phyloP scores from a whole-genome alignment of 2,888 invertebrate genomes.

The Lithosia quadra region DNA sequence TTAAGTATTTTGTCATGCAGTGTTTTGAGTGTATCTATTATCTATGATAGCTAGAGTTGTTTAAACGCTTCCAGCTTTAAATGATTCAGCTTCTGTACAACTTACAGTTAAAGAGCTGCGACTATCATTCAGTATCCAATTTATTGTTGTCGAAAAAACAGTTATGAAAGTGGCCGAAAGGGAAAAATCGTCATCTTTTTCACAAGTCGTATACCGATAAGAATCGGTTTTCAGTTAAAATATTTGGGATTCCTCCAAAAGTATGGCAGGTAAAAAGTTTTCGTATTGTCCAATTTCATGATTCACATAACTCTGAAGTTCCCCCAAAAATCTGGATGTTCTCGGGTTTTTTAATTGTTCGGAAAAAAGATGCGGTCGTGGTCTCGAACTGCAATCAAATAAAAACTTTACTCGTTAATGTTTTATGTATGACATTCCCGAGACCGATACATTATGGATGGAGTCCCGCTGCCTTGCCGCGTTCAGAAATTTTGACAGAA shows the following conservation, averaged over 20 bases:
- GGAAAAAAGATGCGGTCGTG: conserved; percentile 71
- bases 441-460: conserved; percentile 83
- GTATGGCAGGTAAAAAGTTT: conserved; percentile 65
- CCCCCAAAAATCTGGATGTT: conserved; percentile 80
- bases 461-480: conserved; percentile 77
- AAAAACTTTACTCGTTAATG: conserved; percentile 85
- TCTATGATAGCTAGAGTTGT: conserved; percentile 21
- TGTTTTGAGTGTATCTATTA: conserved; percentile 56
- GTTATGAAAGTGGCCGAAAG: no score
- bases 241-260: conserved; percentile 62
- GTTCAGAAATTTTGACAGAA: conserved; percentile 82
- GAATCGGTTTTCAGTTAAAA: conserved; percentile 64
- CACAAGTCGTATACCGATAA: conserved; percentile 51
- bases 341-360: conserved; percentile 74
- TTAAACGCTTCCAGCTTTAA: background rate
- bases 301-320: conserved; percentile 57
- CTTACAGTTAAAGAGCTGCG: conserved; percentile 36
- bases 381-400: conserved; percentile 80
- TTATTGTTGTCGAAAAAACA: no score
- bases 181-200: conserved; percentile 58
- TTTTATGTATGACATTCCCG: conserved; percentile 83
- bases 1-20: conserved; percentile 51
- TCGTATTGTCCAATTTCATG: conserved; percentile 73
- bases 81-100: conserved; percentile 13
- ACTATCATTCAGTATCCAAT: conserved; percentile 52